Conservation (phyloP, 2,888 invertebrate genomes). For the Schizotus pectinicornis region DNA sequence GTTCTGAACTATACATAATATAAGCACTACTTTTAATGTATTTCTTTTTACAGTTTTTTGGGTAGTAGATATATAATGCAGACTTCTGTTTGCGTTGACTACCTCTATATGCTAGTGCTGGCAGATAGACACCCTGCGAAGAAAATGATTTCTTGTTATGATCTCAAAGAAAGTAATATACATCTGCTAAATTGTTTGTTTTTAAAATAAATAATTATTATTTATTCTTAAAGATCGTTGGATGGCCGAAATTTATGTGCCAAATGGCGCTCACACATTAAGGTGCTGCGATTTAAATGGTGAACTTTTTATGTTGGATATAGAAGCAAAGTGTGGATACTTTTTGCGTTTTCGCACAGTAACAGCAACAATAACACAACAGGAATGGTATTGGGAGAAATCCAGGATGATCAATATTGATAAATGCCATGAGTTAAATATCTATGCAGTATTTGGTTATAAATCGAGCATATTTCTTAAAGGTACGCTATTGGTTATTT, state of each 20-base stretch:
- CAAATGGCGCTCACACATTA: background rate
- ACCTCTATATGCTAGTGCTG: background rate
- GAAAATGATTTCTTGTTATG: slow-evolving; percentile 1
- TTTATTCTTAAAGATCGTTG: background rate
- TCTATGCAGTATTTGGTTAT: too few species aligned
- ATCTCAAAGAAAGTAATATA: background rate
- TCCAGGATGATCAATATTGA: too few species aligned
- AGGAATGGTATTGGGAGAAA: too few species aligned
- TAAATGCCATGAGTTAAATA: too few species aligned
- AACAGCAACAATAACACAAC: too few species aligned
- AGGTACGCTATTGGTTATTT: too few species aligned
- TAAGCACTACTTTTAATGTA: too few species aligned
- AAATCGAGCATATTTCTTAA: too few species aligned
- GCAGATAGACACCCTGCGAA: background rate
- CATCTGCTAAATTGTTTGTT: background rate
- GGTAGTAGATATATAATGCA: background rate
- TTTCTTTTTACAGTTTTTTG: background rate
- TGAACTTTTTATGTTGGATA: background rate
- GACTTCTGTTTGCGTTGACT: background rate
- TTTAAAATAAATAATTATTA: background rate
- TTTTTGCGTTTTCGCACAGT: too few species aligned
- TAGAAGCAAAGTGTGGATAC: background rate
- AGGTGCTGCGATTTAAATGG: background rate
- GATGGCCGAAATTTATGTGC: background rate
- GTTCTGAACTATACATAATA: too few species aligned